Evolutionary conservation across 2,113 vertebrate species (phyloP), one percentile per base, ranked within the genome.

Genomic region (Corydoras sp.): DNA sequence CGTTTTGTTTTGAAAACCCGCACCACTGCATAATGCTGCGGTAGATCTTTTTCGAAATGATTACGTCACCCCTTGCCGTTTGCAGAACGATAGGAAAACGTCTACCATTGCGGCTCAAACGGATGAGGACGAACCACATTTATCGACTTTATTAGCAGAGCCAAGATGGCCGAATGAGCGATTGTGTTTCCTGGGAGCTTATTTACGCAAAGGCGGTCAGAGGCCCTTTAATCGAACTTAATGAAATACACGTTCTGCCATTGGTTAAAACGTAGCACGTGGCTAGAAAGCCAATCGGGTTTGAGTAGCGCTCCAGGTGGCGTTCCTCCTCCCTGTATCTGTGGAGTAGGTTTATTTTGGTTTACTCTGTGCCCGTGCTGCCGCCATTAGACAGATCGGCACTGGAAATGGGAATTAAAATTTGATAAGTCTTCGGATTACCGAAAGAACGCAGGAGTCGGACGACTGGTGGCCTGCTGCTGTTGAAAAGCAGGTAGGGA

Each of bases 331-430:
- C 80, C 77, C 70, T 76, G 71, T 69, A 71, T 79, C 79, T 77
- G 64, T 73, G 72, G 67, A 78, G 75, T 74, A 71, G 80, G 76
- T 82, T 81, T 80, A 81, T 80, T 81, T 80, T 80, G 81, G 77
- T 80, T 83, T 81, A 74, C 80, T 80, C 62, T 64, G 84, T 81
- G 83, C 82, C 79, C 82, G 80, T 75, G 53, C 67, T 80, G 80
- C 82, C 88, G 88, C 88, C 88, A 89, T 91, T 88, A 86, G 66
- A 75, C 70, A 70, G 71, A 71, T 86, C 65, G 77, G 76, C 69
- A 68, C 82, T 76, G 74, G 81, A 77, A 78, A 79, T 73, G 79
- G 79, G 79, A 74, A 80, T 81, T 55, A 63, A 61, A 77, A 87
- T 87, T 75, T 68, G 83, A 80, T 87, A 83, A 87, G 74, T 77